Conservation (phyloP, 1,140 invertebrate genomes). For the Eumaeus atala region DNA sequence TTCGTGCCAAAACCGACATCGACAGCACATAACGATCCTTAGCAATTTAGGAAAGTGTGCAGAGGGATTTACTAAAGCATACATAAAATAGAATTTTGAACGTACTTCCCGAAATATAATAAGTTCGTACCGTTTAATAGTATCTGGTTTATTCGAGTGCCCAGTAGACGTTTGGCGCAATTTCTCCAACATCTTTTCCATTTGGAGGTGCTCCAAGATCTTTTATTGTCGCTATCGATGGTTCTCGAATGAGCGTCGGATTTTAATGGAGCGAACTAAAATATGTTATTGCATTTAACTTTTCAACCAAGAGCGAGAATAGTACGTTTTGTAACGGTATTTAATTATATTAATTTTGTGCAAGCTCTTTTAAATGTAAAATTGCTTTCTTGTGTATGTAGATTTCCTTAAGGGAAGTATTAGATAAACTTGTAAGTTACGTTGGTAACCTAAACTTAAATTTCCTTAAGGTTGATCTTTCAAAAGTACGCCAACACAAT, state of each 20-base stretch:
- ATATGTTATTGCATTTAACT: constrained; percentile 13
- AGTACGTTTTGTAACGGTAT: neutral
- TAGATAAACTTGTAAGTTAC: no score
- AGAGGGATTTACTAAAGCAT: no score
- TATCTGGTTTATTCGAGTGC: constrained; percentile 46
- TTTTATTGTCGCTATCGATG: constrained; percentile 57
- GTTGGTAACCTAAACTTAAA: no score
- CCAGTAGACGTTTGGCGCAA: constrained; percentile 35
- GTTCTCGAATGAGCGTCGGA: constrained; percentile 28
- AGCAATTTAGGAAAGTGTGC: no score
- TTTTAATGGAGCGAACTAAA: constrained; percentile 24
- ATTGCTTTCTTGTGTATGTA: no score
- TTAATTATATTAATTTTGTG: neutral
- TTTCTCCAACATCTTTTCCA: constrained; percentile 51
- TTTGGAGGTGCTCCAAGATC: constrained; percentile 60
- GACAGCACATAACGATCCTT: no score
- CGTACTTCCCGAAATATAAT: constrained; percentile 29
- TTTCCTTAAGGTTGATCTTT: no score
- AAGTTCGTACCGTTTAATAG: constrained; percentile 44
- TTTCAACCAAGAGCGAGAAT: neutral
- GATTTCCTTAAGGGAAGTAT: no score
- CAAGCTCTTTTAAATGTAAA: no score
- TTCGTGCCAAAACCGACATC: no score
- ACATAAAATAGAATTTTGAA: neutral
- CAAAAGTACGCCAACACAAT: no score